Evolutionary conservation across 1,140 invertebrate genomes (phyloP).

Genomic region (Papilio dardanus): DNA sequence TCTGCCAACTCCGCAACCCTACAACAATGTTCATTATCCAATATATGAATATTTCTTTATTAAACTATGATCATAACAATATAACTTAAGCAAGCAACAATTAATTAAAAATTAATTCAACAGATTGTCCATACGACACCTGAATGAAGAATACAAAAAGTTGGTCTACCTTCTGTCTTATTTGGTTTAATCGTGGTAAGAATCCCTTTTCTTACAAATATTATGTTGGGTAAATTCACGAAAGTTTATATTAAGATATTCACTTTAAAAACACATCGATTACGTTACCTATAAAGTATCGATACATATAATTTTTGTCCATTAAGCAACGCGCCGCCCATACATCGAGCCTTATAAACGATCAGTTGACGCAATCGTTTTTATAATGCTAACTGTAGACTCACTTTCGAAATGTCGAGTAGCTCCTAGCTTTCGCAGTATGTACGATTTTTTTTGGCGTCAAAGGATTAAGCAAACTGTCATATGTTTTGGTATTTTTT

Average conservation of each 20-base stretch:
- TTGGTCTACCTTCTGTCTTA: too few species aligned
- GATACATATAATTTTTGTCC: conserved; percentile 25
- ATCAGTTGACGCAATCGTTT: conserved; percentile 15
- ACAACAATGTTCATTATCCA: conserved; percentile 18
- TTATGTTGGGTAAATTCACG: too few species aligned
- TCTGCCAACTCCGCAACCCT: conserved; percentile 11
- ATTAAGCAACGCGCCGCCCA: conserved; percentile 15
- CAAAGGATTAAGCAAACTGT: neutral
- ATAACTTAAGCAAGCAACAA: conserved; percentile 2
- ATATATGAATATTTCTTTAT: conserved; percentile 25
- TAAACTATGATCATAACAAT: neutral
- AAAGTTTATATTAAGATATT: neutral
- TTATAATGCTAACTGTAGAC: conserved; percentile 19
- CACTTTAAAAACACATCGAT: conserved; percentile 4
- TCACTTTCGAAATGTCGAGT: conserved; percentile 3
- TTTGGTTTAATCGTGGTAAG: too few species aligned
- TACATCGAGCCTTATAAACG: conserved; percentile 7
- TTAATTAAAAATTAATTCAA: neutral
- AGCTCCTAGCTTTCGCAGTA: conserved; percentile 3
- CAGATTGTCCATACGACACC: neutral
- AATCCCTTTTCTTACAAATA: too few species aligned
- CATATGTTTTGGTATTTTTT: too few species aligned
- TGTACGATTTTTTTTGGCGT: neutral
- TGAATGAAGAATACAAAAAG: too few species aligned
- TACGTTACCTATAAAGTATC: conserved; percentile 10